Percentiles rank a stretch among this genome's conserved stretches.
Conservation (phyloP, 2,888 invertebrate species). For the Tipula vernalis region DNA sequence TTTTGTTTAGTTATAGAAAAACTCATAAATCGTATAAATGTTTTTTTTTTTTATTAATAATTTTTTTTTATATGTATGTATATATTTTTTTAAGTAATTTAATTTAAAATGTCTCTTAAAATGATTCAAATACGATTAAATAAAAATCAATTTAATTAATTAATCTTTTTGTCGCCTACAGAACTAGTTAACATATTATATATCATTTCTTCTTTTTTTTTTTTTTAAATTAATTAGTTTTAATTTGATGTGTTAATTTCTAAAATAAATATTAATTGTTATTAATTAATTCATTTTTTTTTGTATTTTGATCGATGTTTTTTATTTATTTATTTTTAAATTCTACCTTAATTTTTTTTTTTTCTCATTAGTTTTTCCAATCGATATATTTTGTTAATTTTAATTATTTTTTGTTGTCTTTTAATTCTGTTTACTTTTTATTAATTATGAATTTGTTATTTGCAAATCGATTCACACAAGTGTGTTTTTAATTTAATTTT, state of each 20-base stretch:
- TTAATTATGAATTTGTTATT: background rate
- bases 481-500: background rate
- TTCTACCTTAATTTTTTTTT: background rate
- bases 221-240: background rate
- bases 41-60: background rate
- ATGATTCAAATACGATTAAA: constrained; percentile 5
- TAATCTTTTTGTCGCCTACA: constrained; percentile 26
- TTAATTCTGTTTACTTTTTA: background rate
- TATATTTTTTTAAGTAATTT: background rate
- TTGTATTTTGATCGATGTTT: background rate
- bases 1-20: background rate
- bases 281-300: background rate
- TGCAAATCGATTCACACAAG: background rate
- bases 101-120: background rate
- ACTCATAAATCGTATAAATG: background rate
- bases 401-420: background rate
- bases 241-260: background rate
- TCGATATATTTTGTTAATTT: background rate
- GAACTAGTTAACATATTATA: constrained; percentile 33
- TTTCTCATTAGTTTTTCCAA: background rate
- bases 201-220: constrained; percentile 18
- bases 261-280: background rate
- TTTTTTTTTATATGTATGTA: background rate
- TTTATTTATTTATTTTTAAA: background rate
- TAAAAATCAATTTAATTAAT: background rate